These are phyloP conservation scores for Ctenodactylus gundi DNA, from an alignment of 2,113 vertebrate species.

Conservation along the genomic window DNA sequence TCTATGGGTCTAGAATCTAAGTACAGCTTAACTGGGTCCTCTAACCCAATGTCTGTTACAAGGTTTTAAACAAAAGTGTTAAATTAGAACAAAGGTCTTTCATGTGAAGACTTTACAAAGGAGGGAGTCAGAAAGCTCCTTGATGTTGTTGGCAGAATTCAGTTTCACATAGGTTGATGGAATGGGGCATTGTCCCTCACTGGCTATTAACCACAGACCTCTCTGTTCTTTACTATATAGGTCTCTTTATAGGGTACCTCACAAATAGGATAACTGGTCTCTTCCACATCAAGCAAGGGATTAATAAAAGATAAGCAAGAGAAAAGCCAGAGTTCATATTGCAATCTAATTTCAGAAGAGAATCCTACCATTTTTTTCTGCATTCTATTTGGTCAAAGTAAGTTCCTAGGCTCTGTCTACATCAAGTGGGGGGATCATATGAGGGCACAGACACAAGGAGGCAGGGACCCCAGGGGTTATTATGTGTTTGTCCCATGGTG, in stretches of 20 bases:
- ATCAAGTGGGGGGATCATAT: neutral
- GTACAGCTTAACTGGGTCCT: neutral
- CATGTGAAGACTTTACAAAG: neutral
- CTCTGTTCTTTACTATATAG: neutral
- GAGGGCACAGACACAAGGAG: no score
- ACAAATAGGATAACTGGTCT: neutral
- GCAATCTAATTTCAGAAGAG: neutral
- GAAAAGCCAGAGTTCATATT: neutral
- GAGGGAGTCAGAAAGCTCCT: neutral
- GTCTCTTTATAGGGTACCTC: neutral
- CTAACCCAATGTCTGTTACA: neutral
- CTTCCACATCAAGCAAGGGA: neutral
- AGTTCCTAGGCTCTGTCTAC: neutral
- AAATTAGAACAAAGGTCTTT: neutral
- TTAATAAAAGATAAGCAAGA: neutral
- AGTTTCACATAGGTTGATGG: neutral
- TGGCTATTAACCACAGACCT: neutral
- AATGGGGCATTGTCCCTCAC: neutral
- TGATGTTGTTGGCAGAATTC: neutral
- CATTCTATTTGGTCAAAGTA: neutral
- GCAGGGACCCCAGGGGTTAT: neutral
- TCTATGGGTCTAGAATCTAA: neutral
- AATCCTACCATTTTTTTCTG: neutral
- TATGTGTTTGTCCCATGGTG: neutral
- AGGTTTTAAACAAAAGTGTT: neutral